Percentiles rank a stretch among this genome's conserved stretches.
These are phyloP conservation scores for Palaemon carinicauda DNA, from an alignment of 1,140 invertebrate genomes.

Conservation along the genomic window DNA sequence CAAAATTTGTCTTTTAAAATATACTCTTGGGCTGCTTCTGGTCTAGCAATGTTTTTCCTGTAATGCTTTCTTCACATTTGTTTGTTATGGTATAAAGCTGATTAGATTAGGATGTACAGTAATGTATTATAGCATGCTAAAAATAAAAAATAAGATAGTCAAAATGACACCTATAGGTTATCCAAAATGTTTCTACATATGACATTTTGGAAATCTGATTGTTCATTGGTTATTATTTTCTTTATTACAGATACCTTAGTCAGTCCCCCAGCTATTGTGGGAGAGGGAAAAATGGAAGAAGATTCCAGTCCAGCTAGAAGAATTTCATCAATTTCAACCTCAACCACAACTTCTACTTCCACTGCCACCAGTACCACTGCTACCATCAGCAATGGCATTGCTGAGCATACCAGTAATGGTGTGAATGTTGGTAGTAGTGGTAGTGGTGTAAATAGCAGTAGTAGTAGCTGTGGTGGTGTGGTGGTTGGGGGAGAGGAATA, in stretches of 20 bases:
- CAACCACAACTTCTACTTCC: neutral
- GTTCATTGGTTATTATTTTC: neutral
- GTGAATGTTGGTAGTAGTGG: neutral
- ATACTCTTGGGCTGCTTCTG: no score
- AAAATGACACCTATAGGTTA: no score
- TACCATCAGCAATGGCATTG: slow-evolving; percentile 3
- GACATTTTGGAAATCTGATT: neutral
- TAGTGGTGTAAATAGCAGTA: neutral
- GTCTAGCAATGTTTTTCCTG: no score
- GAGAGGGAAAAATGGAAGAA: neutral
- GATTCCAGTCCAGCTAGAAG: neutral
- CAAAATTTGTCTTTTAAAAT: no score
- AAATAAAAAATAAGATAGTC: no score
- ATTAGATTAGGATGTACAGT: no score
- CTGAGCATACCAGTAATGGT: slow-evolving; percentile 10
- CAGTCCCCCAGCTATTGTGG: slow-evolving; percentile 25
- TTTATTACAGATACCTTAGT: slow-evolving; percentile 36
- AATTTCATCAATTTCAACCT: neutral
- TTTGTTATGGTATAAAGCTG: no score
- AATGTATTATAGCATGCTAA: no score
- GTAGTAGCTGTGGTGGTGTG: slow-evolving; percentile 63
- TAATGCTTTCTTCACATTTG: no score
- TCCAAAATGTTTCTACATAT: neutral
- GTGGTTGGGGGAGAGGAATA: slow-evolving; percentile 82
- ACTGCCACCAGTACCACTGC: neutral